Evolutionary conservation across 2,113 vertebrate genomes (phyloP).

Genomic region (Chaetorhynchus papuensis): DNA sequence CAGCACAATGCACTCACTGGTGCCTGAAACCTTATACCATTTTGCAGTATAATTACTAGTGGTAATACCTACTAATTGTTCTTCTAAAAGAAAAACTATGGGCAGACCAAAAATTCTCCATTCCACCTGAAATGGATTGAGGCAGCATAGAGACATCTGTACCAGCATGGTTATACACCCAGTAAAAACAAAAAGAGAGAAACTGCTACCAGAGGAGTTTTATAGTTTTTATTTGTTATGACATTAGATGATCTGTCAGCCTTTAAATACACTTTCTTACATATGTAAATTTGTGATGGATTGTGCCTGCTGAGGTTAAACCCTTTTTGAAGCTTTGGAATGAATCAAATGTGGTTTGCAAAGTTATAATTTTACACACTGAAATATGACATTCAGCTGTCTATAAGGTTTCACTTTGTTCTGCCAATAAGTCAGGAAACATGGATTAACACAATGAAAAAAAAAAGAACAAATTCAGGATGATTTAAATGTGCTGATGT

Average conservation of each 20-base stretch:
- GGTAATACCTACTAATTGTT: background rate
- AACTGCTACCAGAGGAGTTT: background rate
- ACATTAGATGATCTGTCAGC: background rate
- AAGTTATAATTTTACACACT: background rate
- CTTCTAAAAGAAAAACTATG: background rate
- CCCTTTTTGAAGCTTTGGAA: background rate
- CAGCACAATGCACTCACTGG: background rate
- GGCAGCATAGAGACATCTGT: background rate
- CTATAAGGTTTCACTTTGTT: background rate
- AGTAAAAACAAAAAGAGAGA: background rate
- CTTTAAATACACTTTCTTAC: background rate
- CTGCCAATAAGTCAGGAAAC: background rate
- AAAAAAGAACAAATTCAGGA: background rate
- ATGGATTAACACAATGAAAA: background rate
- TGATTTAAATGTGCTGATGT: slow-evolving; percentile 19
- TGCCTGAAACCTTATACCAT: background rate
- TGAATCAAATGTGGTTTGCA: background rate
- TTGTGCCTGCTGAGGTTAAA: background rate
- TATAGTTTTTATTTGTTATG: background rate
- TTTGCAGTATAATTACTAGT: background rate
- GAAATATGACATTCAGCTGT: background rate
- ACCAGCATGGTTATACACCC: background rate
- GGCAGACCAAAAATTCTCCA: background rate
- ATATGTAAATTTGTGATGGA: background rate
- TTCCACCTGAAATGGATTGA: background rate